Base-by-base conservation (phyloP, 2,888 invertebrate species). In the Salticus scenicus region DNA sequence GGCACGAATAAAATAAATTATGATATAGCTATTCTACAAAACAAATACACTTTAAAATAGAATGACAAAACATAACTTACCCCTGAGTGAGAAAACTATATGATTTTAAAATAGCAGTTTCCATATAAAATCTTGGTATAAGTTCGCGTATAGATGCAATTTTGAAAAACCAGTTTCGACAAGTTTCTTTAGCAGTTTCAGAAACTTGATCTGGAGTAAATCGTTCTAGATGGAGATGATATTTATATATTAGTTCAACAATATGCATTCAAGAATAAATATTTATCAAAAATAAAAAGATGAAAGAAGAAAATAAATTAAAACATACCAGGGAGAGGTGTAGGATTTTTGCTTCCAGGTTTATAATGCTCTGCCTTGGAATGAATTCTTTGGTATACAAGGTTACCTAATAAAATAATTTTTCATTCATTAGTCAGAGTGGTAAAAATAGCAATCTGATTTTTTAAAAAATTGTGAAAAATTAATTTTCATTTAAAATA, bases 101-200 rank as follows among this genome's bases (percentile, higher is more conserved):
- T 79, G 97, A 97, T 91, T 95, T 96, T 77, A 98, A 92, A 88
- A 98, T 94, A 12, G 98, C 95, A 92, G 97, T 95, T 93, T 99
- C 98, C 89, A 98, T 95, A 91, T 98, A 99, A 30, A 99, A 93
- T 69, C 93, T 93, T 0, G 99, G 98, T 69, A 99, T 93, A 8
- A 99, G 92, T 92, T 99, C 99, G 88, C 98, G 93, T 89, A 99
- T 98, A 0, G 98, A 98, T 0, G 98, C 97, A 91, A 99, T 97
- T 93, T 99, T 99, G 92, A 96, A 98, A 92, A 99, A 97, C 99
- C 99, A 99, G 92, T 99, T 99, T 89, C 96, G 94, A 90, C 98
- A 98, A 0, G 98, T 99, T 92, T 98, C 98, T 91, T 96, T 97
- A 0, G 98, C 97, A 73, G 94, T 93, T 90, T 97, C 97, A n/a